These are phyloP conservation scores for Pseudococcus viburni DNA, from an alignment of 2,888 invertebrate genomes.

Conservation along the genomic window DNA sequence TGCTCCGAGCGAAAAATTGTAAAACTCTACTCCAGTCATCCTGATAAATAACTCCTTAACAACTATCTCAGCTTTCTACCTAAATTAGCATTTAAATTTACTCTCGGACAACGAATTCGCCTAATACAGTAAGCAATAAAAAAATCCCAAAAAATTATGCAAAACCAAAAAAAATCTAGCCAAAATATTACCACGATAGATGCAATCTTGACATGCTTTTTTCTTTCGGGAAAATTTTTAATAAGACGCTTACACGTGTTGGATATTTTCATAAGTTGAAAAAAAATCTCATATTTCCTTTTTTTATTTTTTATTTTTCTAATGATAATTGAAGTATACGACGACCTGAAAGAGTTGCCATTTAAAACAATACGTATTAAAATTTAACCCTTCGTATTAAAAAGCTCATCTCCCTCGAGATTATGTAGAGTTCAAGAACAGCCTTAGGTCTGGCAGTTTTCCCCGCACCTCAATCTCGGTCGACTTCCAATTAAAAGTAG, in stretches of 20 bases:
- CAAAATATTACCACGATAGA: too few relatives aligned
- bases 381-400: conserved; percentile 44
- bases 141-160: too few relatives aligned
- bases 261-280: not conserved
- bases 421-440: conserved; percentile 34
- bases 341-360: conserved; percentile 42
- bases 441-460: conserved; percentile 31
- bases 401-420: conserved; percentile 36
- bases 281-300: conserved; percentile 2
- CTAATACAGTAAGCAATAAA: too few relatives aligned
- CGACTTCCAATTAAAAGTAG: conserved; percentile 34
- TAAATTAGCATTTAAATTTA: too few relatives aligned
- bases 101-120: too few relatives aligned
- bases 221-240: not conserved
- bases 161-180: too few relatives aligned
- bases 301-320: not conserved
- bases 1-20: too few relatives aligned
- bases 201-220: not conserved
- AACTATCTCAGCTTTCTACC: too few relatives aligned
- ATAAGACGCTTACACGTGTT: not conserved
- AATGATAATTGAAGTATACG: conserved; percentile 26
- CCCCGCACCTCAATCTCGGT: not conserved
- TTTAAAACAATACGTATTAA: conserved; percentile 42
- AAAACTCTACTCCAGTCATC: too few relatives aligned
- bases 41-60: too few relatives aligned